Base-by-base conservation (phyloP, 2,797 vertebrate genomes). In the Columba guinea region DNA sequence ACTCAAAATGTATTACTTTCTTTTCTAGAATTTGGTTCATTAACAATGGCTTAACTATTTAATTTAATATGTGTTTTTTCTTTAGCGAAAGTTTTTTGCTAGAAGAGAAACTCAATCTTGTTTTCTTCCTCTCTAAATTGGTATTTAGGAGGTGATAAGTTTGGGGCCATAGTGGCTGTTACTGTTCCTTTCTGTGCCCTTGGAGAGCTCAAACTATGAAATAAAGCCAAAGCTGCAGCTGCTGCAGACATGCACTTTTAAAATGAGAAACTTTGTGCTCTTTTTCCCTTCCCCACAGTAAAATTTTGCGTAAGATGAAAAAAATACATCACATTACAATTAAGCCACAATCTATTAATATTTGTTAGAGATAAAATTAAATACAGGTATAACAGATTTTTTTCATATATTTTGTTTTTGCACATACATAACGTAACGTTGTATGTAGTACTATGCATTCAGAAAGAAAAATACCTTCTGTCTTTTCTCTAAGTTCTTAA, bases 191-290 rank as follows among this genome's bases (percentile, higher is more conserved):
- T 85, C 86, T 73, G 11, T 41, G 90, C 24, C 92, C 89, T 92
- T 81, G 71, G 94, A 94, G 96, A 96, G 18, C 69, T 92, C 41
- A 69, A 84, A 79, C 49, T 13, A 48, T 46, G 93, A 90, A 90
- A 92, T 18, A 62, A 93, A 95, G 91, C 92, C 96, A 96, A 91
- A 81, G 62, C 90, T 96, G 96, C 96, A 97, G 96, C 91, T 97
- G 96, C 79, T 94, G 84, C 59, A 90, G 93, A 82, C 69, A 87
- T 77, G 34, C 41, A 74, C 84, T 91, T 94, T 67, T 67, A 9
- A 1, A 91, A 96, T 85, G 78, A 95, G 62, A 95, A 96, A 95
- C 90, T 95, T 94, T 84, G 95, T 96, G 86, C 53, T 93, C 49
- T 65, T 95, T 89, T 92, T n/a, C 48, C 51, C 48, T 91, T 95